phyloP scores from a whole-genome alignment of 2,888 invertebrate genomes.

The Netelia fuscicornis region DNA sequence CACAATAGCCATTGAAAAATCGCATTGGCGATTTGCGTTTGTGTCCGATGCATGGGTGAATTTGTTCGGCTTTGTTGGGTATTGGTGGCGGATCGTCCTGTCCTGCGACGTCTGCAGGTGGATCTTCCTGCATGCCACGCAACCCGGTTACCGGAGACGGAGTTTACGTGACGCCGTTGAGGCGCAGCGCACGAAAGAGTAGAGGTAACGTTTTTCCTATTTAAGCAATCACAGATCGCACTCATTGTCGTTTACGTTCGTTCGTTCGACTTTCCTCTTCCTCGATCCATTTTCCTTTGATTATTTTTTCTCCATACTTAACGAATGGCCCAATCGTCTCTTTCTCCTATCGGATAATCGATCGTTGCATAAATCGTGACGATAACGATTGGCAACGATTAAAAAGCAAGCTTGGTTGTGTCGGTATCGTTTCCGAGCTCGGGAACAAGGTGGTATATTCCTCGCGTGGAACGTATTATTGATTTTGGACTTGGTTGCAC shows the following conservation, averaged over 20 bases:
- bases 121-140: conserved; percentile 86
- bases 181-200: conserved; percentile 83
- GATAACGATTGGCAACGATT: conserved; percentile 21
- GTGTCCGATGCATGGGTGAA: conserved; percentile 73
- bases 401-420: no score
- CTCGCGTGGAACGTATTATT: conserved; percentile 53
- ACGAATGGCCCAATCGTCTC: background rate
- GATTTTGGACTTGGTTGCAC: conserved; percentile 53
- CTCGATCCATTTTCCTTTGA: background rate
- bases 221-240: conserved; percentile 44
- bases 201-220: conserved; percentile 80
- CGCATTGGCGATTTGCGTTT: conserved; percentile 66
- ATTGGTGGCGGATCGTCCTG: conserved; percentile 78
- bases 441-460: conserved; percentile 22
- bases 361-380: background rate
- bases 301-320: background rate
- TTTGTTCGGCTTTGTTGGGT: conserved; percentile 76
- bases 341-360: background rate
- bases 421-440: no score
- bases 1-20: conserved; percentile 67
- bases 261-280: conserved; percentile 19
- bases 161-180: conserved; percentile 86
- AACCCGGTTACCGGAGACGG: conserved; percentile 89
- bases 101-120: conserved; percentile 80
- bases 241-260: conserved; percentile 30